Evolutionary conservation across 2,797 vertebrate genomes (phyloP), one percentile per base, ranked within the genome.

Genomic region (Benthosema pterotum): DNA sequence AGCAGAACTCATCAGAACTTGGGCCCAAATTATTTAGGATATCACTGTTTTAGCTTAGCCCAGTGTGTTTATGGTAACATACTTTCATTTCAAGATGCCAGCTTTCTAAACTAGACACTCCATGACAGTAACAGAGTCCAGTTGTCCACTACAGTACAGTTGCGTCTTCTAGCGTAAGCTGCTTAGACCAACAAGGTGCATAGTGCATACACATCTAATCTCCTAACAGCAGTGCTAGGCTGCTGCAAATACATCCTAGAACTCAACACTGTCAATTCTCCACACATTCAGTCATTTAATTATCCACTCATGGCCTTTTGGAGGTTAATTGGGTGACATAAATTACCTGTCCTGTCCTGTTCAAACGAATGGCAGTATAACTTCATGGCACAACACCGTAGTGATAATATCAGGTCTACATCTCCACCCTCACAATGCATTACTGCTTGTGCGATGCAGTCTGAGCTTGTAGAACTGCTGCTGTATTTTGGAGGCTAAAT

Each of bases 151-250:
- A 25, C 22, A 25, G 22, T 25, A 25, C 22, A 56, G 50, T 53
- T 71, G 2, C 46, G 48, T 76, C 64, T 69, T 52, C 57, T 65
- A 70, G 32, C 22, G 55, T 65, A 67, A 78, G 57, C 32, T 47
- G 19, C 64, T 71, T 74, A 68, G 49, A 62, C 13, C 52, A 69
- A 75, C 45, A 78, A 7, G 32, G 52, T 13, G 22, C 52, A 53
- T 52, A 49, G 52, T 13, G 22, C 52, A 53, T 52, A 49, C 46
- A 56, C 48, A 45, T 61, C 25, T 72, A 17, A 80, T 66, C 67
- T 77, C 57, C 53, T 62, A 63, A 77, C 43, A 9, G 58, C 32
- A 64, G 48, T 19, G 52, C n/a, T 28, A 51, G 28, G 14, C 25
- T 14, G 15, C 8, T 14, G 15, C 8, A 65, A 19, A 28, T 25